These are phyloP conservation scores for Camponotus floridanus DNA, from an alignment of 1,140 invertebrate genomes.

Conservation along the genomic window DNA sequence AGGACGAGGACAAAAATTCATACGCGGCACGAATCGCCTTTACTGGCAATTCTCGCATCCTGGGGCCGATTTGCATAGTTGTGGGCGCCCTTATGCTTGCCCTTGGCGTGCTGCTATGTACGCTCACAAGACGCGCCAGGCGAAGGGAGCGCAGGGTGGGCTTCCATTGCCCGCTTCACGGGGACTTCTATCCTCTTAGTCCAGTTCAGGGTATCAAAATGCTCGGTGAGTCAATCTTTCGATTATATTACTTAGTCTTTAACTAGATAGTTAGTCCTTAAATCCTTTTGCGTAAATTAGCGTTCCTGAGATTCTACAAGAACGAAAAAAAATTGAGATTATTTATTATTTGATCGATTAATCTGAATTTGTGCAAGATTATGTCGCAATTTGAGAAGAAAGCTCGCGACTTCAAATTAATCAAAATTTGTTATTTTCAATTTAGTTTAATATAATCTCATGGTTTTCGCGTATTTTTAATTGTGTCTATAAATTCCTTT, in stretches of 20 bases:
- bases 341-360: not conserved
- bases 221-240: constrained; percentile 78
- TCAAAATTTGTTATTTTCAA: not conserved
- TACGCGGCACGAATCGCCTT: constrained; percentile 90
- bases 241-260: not conserved
- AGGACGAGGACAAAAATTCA: constrained; percentile 90
- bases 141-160: constrained; percentile 89
- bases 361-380: not conserved
- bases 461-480: not conserved
- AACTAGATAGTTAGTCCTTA: too few species aligned
- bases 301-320: not conserved
- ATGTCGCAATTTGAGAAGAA: too few species aligned
- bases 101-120: constrained; percentile 88
- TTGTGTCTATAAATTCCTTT: not conserved
- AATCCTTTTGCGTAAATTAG: not conserved
- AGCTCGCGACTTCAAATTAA: not conserved
- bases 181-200: constrained; percentile 91
- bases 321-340: not conserved
- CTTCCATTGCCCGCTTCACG: constrained; percentile 92
- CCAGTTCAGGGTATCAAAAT: constrained; percentile 86
- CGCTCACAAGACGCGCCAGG: constrained; percentile 89
- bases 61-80: constrained; percentile 91
- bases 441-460: not conserved
- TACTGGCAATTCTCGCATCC: constrained; percentile 90
- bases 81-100: constrained; percentile 90